Evolutionary conservation across 2,113 vertebrate genomes (phyloP).

Genomic region (Empidonax traillii): DNA sequence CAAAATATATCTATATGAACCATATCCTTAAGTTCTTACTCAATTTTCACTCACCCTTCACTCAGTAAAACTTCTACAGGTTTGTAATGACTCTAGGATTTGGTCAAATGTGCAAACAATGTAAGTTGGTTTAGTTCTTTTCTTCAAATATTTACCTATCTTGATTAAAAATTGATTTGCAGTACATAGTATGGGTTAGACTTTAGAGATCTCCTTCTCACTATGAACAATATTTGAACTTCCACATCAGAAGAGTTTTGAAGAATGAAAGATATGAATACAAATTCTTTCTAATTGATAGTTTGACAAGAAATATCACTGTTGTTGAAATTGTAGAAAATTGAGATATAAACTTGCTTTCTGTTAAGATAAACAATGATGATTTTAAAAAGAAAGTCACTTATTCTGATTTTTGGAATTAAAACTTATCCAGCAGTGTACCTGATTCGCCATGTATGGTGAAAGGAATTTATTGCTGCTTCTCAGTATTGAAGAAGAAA

Average conservation of each 20-base stretch:
- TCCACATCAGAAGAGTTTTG: neutral
- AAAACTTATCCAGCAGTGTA: conserved; percentile 66
- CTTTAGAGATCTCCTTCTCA: neutral
- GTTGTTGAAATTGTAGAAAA: conserved; percentile 36
- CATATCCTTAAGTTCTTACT: neutral
- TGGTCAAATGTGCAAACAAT: neutral
- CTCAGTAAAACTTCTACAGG: neutral
- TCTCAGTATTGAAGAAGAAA: conserved; percentile 67
- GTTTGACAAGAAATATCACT: conserved; percentile 50
- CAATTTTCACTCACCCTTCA: neutral
- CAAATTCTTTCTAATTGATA: conserved; percentile 48
- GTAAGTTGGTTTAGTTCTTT: neutral
- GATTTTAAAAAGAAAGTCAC: conserved; percentile 70
- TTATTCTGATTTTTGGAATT: conserved; percentile 70
- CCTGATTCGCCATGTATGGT: conserved; percentile 31
- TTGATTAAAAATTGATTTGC: conserved; percentile 56
- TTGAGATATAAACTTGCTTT: conserved; percentile 39
- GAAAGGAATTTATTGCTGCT: conserved; percentile 71
- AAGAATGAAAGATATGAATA: conserved; percentile 44
- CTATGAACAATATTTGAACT: conserved; percentile 28
- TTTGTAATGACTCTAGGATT: neutral
- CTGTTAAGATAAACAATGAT: conserved; percentile 60
- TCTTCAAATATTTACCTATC: conserved; percentile 12
- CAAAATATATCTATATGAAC: neutral
- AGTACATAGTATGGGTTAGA: neutral